These are phyloP conservation scores for Camponotus floridanus DNA, from an alignment of 1,140 invertebrate species.

Conservation along the genomic window DNA sequence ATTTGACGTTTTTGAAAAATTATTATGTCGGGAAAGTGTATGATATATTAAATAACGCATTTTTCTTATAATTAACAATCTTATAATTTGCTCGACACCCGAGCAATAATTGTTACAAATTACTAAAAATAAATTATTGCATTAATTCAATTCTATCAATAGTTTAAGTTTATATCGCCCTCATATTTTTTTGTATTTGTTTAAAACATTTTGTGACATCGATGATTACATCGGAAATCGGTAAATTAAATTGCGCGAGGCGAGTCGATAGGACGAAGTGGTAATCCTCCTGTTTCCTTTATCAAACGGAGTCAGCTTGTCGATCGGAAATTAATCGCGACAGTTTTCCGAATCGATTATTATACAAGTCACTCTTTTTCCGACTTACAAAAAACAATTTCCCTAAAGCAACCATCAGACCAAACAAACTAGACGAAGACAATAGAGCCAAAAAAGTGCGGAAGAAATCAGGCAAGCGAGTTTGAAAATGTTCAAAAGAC, in stretches of 20 bases:
- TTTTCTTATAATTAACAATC: background rate
- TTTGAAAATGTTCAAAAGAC: constrained; percentile 36
- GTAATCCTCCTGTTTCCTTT: constrained; percentile 25
- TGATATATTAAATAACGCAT: background rate
- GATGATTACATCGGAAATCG: constrained; percentile 30
- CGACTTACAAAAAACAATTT: constrained; percentile 17
- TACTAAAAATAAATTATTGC: background rate
- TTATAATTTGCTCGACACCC: background rate
- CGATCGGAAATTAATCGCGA: constrained; percentile 34
- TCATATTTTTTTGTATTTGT: background rate
- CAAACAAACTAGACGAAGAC: background rate
- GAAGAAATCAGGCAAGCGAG: constrained; percentile 35
- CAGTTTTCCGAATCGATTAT: constrained; percentile 12
- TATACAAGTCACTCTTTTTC: constrained; percentile 1
- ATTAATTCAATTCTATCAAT: background rate
- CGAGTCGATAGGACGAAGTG: background rate
- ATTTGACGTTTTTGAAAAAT: background rate
- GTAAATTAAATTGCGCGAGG: constrained; percentile 8
- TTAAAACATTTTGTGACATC: background rate
- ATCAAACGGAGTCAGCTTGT: constrained; percentile 5
- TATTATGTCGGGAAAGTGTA: background rate
- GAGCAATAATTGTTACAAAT: background rate
- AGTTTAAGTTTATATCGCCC: background rate
- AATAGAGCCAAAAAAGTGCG: constrained; percentile 25
- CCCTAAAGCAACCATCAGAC: background rate